phyloP scores from a whole-genome alignment of 2,888 invertebrate genomes.

The Tetranychus piercei region DNA sequence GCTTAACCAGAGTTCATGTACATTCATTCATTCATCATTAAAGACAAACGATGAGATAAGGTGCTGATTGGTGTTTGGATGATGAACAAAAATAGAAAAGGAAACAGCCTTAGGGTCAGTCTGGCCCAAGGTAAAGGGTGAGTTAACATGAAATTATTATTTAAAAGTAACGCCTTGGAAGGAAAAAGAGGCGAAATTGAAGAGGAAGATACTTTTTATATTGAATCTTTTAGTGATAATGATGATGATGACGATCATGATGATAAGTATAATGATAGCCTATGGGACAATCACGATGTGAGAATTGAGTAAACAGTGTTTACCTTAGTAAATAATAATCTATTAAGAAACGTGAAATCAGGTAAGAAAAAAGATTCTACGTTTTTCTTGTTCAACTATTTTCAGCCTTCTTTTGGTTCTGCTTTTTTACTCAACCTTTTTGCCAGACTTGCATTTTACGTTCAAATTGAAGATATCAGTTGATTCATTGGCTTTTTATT shows the following conservation, averaged over 20 bases:
- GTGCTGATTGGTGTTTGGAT: too few species aligned
- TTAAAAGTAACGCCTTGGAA: background rate
- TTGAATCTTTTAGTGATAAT: background rate
- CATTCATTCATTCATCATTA: background rate
- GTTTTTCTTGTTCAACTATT: too few species aligned
- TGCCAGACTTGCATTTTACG: background rate
- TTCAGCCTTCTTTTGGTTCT: too few species aligned
- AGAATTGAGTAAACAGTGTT: background rate
- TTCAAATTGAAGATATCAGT: background rate
- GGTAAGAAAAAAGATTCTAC: background rate
- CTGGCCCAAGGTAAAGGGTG: conserved; percentile 1
- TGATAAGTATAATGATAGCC: background rate
- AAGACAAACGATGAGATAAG: background rate
- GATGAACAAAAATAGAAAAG: too few species aligned
- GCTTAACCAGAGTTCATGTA: too few species aligned
- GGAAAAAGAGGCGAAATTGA: background rate
- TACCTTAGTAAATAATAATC: background rate
- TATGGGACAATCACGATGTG: background rate
- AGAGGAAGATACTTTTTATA: background rate
- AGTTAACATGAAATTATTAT: background rate
- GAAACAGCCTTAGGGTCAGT: too few species aligned
- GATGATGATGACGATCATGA: background rate
- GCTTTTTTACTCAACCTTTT: background rate
- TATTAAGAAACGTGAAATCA: background rate
- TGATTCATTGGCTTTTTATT: background rate